Base-by-base conservation (phyloP, 2,888 invertebrate genomes). In the Macrosiphum euphorbiae region DNA sequence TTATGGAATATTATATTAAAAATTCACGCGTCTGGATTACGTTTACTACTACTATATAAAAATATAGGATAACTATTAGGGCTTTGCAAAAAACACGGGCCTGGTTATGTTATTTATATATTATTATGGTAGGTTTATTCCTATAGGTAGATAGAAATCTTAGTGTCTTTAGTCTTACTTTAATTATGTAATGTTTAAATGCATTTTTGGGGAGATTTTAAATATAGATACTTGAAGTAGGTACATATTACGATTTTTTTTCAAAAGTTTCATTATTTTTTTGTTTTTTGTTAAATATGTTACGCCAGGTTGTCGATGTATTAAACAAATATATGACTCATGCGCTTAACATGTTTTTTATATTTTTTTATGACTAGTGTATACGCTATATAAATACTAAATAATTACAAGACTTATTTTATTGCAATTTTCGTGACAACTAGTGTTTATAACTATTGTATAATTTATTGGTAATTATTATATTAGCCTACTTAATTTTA, bases 241-340 rank as follows among this genome's bases (percentile, higher is more conserved):
- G 20, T 78, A 78, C 78, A 35, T 16, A n/a, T 87, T 35, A 52
- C 8, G 28, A 28, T n/a, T n/a, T 26, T 78, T 78, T 78, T 90
- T 50, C 35, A 26, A 89, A 58, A 47, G 26, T 50, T 78, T 67
- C 0, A 44, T 90, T 35, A 16, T 35, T 78, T 90, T n/a, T 90
- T 47, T 20, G 35, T 89, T 90, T 50, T 67, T 35, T 35, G 24
- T 13, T 52, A 78, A 50, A 55, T 35, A 47, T 67, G 67, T n/a
- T n/a, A 44, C 3, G 47, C 61, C 89, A 50, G 35, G n/a, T 78
- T 78, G 50, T 67, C n/a, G 5, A 67, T 67, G 11, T 78, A 35
- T 78, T 67, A 78, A 78, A 78, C 78, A 90, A 90, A 90, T 90
- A 90, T 16, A 35, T 90, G 90, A 78, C 78, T 35, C 90, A 90